Conservation (phyloP, 2,888 invertebrate genomes). For the Plemyria rubiginata region DNA sequence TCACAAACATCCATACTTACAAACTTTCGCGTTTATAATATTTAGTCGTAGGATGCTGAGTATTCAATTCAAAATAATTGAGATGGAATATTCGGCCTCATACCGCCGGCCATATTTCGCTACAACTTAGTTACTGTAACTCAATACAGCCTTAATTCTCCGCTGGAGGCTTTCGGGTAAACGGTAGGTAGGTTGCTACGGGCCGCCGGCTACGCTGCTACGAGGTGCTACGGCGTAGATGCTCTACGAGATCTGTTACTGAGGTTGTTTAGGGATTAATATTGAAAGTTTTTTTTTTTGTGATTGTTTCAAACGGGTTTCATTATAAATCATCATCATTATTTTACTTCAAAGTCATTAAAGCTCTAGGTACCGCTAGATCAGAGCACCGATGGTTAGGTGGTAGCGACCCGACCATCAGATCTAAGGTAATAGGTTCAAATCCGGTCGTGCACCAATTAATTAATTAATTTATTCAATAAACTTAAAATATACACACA, state of each 20-base stretch:
- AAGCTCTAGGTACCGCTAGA: too few species aligned
- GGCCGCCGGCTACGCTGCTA: neutral
- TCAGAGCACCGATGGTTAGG: too few species aligned
- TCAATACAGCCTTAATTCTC: conserved; percentile 17
- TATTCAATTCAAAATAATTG: neutral
- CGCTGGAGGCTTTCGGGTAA: conserved; percentile 9
- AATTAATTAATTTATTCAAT: too few species aligned
- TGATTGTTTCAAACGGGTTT: neutral
- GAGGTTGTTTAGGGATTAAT: neutral
- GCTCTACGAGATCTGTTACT: conserved; percentile 24
- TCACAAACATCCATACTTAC: too few species aligned
- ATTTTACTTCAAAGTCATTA: neutral
- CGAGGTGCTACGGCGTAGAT: conserved; percentile 28
- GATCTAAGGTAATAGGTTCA: too few species aligned
- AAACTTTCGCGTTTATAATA: too few species aligned
- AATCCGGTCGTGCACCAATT: too few species aligned
- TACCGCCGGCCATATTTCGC: conserved; percentile 12
- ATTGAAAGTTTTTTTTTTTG: neutral
- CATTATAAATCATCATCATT: neutral
- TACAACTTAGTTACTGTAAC: conserved; percentile 16
- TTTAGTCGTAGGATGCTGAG: too few species aligned
- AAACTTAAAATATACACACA: too few species aligned
- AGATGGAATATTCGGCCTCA: conserved; percentile 2
- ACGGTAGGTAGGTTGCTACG: conserved; percentile 22
- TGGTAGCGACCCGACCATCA: too few species aligned